A percentile compares a stretch with the other conserved stretches of the same genome.
These are phyloP conservation scores for Atta colombica DNA, from an alignment of 1,140 invertebrate species.

Conservation along the genomic window DNA sequence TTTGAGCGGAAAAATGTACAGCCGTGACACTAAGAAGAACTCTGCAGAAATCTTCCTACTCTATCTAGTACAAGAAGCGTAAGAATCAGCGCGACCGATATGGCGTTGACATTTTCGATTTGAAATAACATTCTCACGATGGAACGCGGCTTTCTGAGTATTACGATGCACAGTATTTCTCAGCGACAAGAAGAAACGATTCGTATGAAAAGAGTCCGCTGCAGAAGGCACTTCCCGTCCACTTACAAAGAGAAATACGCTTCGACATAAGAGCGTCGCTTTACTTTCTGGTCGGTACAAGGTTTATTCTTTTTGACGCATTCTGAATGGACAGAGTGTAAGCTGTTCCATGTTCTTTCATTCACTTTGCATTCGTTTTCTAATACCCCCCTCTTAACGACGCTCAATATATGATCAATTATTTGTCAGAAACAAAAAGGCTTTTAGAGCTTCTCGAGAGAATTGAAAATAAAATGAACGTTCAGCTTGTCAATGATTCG, in stretches of 20 bases:
- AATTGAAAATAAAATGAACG: constrained; percentile 36
- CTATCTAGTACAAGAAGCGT: neutral
- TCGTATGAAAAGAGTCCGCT: constrained; percentile 37
- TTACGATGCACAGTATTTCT: constrained; percentile 59
- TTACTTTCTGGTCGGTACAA: constrained; percentile 41
- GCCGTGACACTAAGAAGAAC: neutral
- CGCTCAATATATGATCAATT: constrained; percentile 53
- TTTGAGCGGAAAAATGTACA: constrained; percentile 8
- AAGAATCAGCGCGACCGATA: constrained; percentile 33
- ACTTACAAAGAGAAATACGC: constrained; percentile 62
- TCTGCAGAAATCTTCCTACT: constrained; percentile 17
- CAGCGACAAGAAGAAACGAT: constrained; percentile 48
- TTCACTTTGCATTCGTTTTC: constrained; percentile 34
- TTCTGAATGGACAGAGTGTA: neutral
- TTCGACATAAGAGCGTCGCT: constrained; percentile 35
- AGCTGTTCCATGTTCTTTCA: constrained; percentile 15
- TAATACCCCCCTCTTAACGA: constrained; percentile 19
- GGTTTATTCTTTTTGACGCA: constrained; percentile 36
- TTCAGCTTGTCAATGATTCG: constrained; percentile 30
- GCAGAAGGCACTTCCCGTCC: constrained; percentile 56
- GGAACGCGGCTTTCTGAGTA: constrained; percentile 34
- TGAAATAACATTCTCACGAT: constrained; percentile 62
- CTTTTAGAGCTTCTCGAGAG: constrained; percentile 41
- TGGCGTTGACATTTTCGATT: constrained; percentile 61
- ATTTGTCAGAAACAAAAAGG: constrained; percentile 48